Base-by-base conservation (phyloP, 2,113 vertebrate species). In the Pituophis catenifer region DNA sequence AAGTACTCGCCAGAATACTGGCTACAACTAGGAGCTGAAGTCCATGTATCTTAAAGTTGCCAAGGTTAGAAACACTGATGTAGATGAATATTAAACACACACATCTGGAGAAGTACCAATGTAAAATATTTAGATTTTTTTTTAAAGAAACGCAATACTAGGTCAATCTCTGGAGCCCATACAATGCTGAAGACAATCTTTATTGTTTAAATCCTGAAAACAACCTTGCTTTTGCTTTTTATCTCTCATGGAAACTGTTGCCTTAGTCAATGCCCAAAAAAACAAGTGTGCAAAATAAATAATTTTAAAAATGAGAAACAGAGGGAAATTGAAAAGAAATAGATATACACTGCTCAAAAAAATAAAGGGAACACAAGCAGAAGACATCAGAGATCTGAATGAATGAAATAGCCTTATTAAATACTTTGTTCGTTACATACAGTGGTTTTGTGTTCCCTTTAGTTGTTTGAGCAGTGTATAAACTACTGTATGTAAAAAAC, bases 211-310 rank as follows among this genome's bases (percentile, higher is more conserved):
- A 44, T 88, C 89, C 86, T 48, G 23, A 55, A 26, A 50, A 57
- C 87, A 94, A 89, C 1, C 38, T 52, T 90, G 24, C 21, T 95
- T 94, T 70, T 94, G 4, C 53, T 92, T 93, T 57, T 0, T 54
- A 94, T 10, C 53, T 24, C 50, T 55, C 19, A 3, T 57, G 15
- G 2, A 6, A 90, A 62, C 15, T 87, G 0, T 55, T 75, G 92
- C 57, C 50, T 70, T 9, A 53, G 1, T 1, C 90, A 93, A 90
- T 29, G 23, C 29, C 23, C 38, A 3, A 21, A 54, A 50, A 21
- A 81, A 48, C 91, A 89, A 85, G 0, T 0, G 93, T 33, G 8
- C 88, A 57, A 92, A 94, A 86, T 89, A 91, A 57, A 58, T 81
- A 81, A 38, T 75, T 75, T 65, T 17, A 19, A 38, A 75, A 75